Conservation (phyloP, 2,113 vertebrate genomes). For the Capra hircus region DNA sequence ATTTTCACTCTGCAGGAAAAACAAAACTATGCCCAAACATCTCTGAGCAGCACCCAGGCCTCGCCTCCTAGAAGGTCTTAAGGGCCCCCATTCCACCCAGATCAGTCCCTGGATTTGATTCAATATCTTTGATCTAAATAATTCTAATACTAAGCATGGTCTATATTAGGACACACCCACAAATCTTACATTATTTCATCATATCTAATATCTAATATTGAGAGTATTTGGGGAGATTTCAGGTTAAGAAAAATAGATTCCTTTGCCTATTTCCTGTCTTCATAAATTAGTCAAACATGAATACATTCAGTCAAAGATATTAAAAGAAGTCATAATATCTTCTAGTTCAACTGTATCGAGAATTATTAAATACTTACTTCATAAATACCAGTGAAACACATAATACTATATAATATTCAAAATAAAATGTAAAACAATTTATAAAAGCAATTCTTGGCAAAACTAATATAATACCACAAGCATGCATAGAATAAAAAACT, state of each 20-base stretch:
- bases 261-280: not conserved
- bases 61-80: not conserved
- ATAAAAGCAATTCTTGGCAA: not conserved
- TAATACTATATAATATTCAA: not conserved
- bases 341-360: not conserved
- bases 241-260: not conserved
- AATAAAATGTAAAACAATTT: not conserved
- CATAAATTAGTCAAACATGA: not conserved
- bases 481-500: not conserved
- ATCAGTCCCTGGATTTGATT: not conserved
- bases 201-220: not conserved
- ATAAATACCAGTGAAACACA: not conserved
- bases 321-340: not conserved
- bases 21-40: not conserved
- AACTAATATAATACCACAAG: not conserved
- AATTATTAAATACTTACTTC: constrained; percentile 16
- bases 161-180: not conserved
- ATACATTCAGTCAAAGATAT: not conserved
- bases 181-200: not conserved
- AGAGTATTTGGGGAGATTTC: not conserved
- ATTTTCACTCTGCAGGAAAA: not conserved
- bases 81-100: not conserved
- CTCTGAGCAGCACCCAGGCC: not conserved
- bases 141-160: not conserved
- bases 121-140: not conserved